Evolutionary conservation across 2,113 vertebrate species (phyloP).

Genomic region (Stegastes partitus): DNA sequence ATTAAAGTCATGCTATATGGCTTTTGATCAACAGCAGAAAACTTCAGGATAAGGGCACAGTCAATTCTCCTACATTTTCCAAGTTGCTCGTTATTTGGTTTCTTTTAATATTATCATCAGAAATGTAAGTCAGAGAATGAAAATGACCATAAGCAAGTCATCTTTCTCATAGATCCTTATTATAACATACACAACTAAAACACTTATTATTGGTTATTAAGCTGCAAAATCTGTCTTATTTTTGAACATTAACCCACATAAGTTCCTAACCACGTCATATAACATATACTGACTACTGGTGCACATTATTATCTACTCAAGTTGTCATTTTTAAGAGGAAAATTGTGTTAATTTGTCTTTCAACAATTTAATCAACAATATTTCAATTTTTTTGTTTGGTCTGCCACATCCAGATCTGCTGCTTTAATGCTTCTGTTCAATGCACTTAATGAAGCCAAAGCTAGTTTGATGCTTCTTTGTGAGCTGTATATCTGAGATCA

Average conservation of each 20-base stretch:
- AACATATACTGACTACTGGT: too few relatives aligned
- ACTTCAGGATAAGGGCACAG: too few relatives aligned
- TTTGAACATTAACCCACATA: not conserved
- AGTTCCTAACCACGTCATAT: not conserved
- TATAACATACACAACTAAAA: conserved; percentile 2
- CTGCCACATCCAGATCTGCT: conserved; percentile 5
- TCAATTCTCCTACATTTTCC: too few relatives aligned
- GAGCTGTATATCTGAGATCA: conserved; percentile 46
- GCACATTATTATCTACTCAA: not conserved
- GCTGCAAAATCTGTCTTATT: not conserved
- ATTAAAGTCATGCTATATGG: too few relatives aligned
- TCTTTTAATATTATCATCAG: too few relatives aligned
- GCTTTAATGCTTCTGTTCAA: conserved; percentile 39
- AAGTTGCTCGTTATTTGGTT: too few relatives aligned
- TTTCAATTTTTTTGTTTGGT: conserved; percentile 44
- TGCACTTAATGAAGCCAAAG: conserved; percentile 41
- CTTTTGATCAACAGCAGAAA: too few relatives aligned
- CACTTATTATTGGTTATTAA: not conserved
- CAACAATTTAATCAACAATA: not conserved
- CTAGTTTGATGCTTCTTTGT: conserved; percentile 40
- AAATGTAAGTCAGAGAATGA: too few relatives aligned
- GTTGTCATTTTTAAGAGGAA: not conserved
- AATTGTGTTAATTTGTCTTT: not conserved
- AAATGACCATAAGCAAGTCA: too few relatives aligned
- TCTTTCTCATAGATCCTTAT: not conserved